phyloP scores from a whole-genome alignment of 2,113 vertebrate species.

The Eclectus roratus region DNA sequence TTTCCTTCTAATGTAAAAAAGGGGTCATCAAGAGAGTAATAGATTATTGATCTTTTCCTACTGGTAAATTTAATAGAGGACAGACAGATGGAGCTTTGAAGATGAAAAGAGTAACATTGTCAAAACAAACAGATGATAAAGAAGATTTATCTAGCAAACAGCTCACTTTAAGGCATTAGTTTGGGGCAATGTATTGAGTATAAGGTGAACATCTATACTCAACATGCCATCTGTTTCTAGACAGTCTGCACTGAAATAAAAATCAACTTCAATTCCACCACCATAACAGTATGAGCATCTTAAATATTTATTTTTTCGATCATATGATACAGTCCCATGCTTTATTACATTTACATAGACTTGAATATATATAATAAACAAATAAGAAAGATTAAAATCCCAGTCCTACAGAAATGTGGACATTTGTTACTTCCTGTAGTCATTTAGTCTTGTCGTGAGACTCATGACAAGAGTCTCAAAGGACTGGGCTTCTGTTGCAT shows the following conservation, averaged over 20 bases:
- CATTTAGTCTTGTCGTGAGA: not conserved
- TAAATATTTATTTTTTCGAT: not conserved
- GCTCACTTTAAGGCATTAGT: not conserved
- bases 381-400: not conserved
- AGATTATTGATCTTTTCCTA: not conserved
- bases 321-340: not conserved
- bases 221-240: not conserved
- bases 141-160: conserved; percentile 17
- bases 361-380: not conserved
- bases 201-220: not conserved
- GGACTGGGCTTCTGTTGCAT: not conserved
- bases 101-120: not conserved
- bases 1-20: not conserved
- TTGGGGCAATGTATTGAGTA: not conserved
- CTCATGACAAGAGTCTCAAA: not conserved
- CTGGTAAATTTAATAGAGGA: not conserved
- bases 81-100: not conserved
- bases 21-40: not conserved
- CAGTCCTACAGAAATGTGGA: not conserved
- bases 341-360: not conserved
- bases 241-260: not conserved
- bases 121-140: conserved; percentile 1
- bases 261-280: not conserved
- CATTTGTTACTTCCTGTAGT: not conserved
- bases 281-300: not conserved